These are phyloP conservation scores for Danio choprae DNA, from an alignment of 2,797 vertebrate species.

Conservation along the genomic window DNA sequence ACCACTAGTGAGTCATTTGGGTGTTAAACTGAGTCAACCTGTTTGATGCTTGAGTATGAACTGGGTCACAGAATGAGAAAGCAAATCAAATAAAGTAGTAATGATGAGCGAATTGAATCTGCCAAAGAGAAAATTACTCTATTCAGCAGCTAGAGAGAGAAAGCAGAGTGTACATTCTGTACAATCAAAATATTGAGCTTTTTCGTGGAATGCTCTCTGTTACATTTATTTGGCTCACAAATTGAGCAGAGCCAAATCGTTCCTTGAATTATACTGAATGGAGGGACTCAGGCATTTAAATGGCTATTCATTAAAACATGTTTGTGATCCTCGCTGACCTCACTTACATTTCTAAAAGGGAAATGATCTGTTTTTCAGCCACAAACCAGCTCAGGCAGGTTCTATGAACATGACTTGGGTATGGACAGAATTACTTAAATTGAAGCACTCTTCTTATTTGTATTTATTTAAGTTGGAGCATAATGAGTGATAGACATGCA, in stretches of 20 bases:
- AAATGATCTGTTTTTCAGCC: background rate
- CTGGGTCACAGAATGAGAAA: conserved; percentile 39
- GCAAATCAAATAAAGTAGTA: conserved; percentile 52
- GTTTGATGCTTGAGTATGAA: conserved; percentile 28
- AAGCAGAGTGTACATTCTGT: conserved; percentile 2
- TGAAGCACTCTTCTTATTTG: background rate
- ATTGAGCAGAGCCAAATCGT: conserved; percentile 11
- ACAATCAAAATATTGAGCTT: conserved; percentile 3
- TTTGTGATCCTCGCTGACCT: background rate
- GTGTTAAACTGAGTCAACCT: background rate
- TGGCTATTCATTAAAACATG: conserved; percentile 29
- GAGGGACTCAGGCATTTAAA: conserved; percentile 24
- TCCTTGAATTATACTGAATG: conserved; percentile 10
- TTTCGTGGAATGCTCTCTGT: background rate
- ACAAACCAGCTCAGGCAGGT: conserved; percentile 19
- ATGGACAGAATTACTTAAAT: background rate
- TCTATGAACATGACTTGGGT: background rate
- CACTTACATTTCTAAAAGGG: conserved; percentile 1
- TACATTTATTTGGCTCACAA: conserved; percentile 42
- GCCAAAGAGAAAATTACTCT: conserved; percentile 10
- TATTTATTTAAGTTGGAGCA: conserved; percentile 36
- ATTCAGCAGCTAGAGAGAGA: background rate
- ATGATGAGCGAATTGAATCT: conserved; percentile 30
- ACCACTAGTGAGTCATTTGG: conserved; percentile 20
- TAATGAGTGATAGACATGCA: too few relatives aligned